Percentiles rank a stretch among this genome's conserved stretches.
Conservation (phyloP, 1,140 invertebrate genomes). For the Rhyzopertha dominica region DNA sequence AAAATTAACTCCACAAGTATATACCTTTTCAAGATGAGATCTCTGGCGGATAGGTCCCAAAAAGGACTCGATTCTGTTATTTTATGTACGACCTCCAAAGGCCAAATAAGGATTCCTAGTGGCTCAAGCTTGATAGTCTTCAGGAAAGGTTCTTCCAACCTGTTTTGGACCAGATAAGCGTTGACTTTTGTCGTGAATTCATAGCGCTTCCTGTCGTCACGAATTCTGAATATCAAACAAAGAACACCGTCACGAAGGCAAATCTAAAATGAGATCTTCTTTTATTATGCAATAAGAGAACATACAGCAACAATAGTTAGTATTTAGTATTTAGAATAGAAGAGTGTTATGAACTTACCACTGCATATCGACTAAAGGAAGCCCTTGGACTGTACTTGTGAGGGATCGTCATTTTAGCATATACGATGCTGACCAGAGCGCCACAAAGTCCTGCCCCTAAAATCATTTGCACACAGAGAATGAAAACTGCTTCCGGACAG, state of each 20-base stretch:
- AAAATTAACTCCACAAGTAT: not conserved
- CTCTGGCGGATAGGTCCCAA: conserved; percentile 50
- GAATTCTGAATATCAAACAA: conserved; percentile 57
- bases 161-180: conserved; percentile 49
- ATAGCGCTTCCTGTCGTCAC: conserved; percentile 54
- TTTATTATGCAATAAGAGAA: conserved; percentile 8
- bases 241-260: conserved; percentile 56
- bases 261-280: conserved; percentile 43
- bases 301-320: not conserved
- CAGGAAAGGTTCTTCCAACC: conserved; percentile 32
- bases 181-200: conserved; percentile 54
- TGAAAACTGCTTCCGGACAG: conserved; percentile 76
- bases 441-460: conserved; percentile 54
- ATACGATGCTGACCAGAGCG: conserved; percentile 54
- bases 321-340: not conserved
- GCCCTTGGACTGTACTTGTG: conserved; percentile 49
- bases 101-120: conserved; percentile 56
- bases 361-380: conserved; percentile 57
- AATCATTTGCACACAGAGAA: conserved; percentile 58
- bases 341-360: conserved; percentile 45
- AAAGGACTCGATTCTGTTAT: conserved; percentile 56
- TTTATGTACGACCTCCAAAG: conserved; percentile 58
- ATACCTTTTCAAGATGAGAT: conserved; percentile 53
- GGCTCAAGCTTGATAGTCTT: conserved; percentile 30
- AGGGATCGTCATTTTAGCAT: conserved; percentile 55